phyloP scores from a whole-genome alignment of 2,113 vertebrate species.

The Eublepharis macularius region DNA sequence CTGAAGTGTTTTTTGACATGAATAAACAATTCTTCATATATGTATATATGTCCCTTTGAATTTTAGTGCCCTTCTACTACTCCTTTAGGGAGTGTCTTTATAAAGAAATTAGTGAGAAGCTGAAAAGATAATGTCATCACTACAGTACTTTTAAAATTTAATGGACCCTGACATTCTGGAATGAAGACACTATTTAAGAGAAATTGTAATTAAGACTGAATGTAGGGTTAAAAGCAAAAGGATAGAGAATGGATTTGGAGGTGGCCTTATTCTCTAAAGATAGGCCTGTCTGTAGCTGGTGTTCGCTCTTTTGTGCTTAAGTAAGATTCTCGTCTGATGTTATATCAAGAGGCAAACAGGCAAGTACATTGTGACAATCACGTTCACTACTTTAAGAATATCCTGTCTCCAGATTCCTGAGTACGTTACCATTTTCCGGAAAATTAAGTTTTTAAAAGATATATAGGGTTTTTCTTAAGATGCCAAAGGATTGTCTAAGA shows the following conservation, averaged over 20 bases:
- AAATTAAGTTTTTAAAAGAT: conserved; percentile 65
- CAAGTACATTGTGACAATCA: conserved; percentile 79
- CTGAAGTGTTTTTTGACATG: conserved; percentile 68
- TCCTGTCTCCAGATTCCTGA: conserved; percentile 92
- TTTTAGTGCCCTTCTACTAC: conserved; percentile 67
- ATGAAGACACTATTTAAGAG: conserved; percentile 96
- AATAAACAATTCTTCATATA: conserved; percentile 56
- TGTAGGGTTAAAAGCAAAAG: conserved; percentile 80
- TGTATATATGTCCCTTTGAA: conserved; percentile 67
- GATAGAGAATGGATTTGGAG: conserved; percentile 73
- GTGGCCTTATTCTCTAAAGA: conserved; percentile 71
- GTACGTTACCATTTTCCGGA: conserved; percentile 86
- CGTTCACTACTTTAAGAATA: conserved; percentile 80
- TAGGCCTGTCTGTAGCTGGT: conserved; percentile 77
- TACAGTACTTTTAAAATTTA: conserved; percentile 84
- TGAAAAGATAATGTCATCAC: conserved; percentile 89
- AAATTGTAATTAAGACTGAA: conserved; percentile 87
- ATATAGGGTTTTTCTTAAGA: conserved; percentile 80
- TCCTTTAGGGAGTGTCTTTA: conserved; percentile 49
- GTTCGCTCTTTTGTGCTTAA: conserved; percentile 82
- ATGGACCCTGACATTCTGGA: conserved; percentile 93
- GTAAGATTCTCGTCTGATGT: conserved; percentile 72
- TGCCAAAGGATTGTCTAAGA: conserved; percentile 97
- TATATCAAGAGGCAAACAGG: conserved; percentile 78
- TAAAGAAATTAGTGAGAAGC: conserved; percentile 62